Conservation (phyloP, 2,888 invertebrate species). For the Drosophila neoperkinsi region DNA sequence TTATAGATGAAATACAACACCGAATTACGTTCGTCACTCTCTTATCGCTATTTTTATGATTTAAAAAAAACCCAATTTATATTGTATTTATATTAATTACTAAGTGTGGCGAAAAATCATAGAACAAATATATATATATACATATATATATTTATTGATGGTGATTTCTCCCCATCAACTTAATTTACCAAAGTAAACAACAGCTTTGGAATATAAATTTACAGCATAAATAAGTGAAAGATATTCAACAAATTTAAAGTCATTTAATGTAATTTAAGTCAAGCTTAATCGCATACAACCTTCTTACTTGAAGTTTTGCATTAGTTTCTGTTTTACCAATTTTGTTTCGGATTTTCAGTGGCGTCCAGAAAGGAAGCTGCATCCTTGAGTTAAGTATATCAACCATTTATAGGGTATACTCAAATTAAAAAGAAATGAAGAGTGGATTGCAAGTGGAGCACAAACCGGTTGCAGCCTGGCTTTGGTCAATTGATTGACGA, state of each 20-base stretch:
- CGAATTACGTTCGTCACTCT: background rate
- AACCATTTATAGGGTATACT: constrained; percentile 14
- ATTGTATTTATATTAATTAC: background rate
- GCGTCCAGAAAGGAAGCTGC: background rate
- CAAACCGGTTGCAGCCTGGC: constrained; percentile 69
- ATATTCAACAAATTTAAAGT: background rate
- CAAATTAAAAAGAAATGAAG: constrained; percentile 11
- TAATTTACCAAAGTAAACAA: background rate
- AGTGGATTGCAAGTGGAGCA: constrained; percentile 55
- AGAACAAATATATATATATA: background rate
- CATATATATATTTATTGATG: background rate
- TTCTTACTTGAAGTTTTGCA: background rate
- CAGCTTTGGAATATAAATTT: background rate
- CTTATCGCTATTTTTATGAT: background rate
- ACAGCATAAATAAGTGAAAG: background rate
- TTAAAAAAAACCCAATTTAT: background rate
- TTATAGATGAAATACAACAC: background rate
- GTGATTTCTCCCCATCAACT: background rate
- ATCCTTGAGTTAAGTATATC: background rate
- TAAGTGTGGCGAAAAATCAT: background rate
- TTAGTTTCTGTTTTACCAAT: background rate
- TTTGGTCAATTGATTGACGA: constrained; percentile 75
- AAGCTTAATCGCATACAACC: background rate
- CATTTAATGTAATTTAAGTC: background rate
- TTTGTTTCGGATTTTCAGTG: background rate